Evolutionary conservation across 2,888 invertebrate genomes (phyloP), one percentile per base, ranked within the genome.

Genomic region (Amorpha juglandis): DNA sequence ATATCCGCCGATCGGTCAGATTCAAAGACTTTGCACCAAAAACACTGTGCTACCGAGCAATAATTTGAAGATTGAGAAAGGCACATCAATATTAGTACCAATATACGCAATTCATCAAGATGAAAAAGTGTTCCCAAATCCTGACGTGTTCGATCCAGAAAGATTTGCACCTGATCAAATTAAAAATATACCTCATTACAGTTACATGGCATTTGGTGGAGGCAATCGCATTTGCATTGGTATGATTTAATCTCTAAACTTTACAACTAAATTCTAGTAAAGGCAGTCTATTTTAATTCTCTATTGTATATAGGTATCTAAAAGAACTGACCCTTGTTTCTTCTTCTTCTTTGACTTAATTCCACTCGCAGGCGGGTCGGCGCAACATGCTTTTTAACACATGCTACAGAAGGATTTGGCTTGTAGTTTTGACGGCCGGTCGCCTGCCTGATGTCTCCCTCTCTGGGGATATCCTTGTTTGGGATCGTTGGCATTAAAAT

Each of bases 191-290:
- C 71, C 79, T 1, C 89, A 88, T 51, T 92, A 79, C 71, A 83
- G 83, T 21, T 94, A 85, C 74, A 72, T 94, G 68, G 91, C 94
- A 8, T 94, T 94, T 78, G 94, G 94, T 12, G 93, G 90, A 74
- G 94, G 94, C 52, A 91, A 92, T 55, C 82, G 94, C 42, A 86
- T 87, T 71, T 94, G 94, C 72, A 84, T 94, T 62, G 94, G 94
- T 94, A 78, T 86, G 86, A 78, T 33, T n/a, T 33, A 11, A 12
- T 33, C 21, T 50, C 6, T 35, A 11, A 1, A 1, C 0, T 19
- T 38, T 11, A 19, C 16, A 16, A 7, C 1, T 7, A 14, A 14
- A 45, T 45, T 45, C 14, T 51, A 16, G 6, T 38, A 16, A 9
- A 51, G 9, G 7, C 16, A 9, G 11, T 7, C 16, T 7, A 42